Evolutionary conservation across 2,113 vertebrate genomes (phyloP).

Genomic region (Lipophrys pholis): DNA sequence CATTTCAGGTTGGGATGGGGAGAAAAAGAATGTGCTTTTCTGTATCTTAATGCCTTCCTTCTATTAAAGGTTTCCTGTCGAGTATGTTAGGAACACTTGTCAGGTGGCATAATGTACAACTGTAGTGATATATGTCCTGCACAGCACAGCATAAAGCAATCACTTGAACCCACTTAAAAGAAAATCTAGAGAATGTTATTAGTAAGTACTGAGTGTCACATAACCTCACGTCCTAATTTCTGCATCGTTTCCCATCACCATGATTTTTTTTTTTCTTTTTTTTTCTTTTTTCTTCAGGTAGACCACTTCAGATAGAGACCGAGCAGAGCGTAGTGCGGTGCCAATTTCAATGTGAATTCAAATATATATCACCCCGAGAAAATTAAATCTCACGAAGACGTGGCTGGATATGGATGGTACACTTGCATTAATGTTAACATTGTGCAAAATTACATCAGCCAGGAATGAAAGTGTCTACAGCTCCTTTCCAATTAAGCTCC

Average conservation of each 20-base stretch:
- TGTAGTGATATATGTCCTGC: not conserved
- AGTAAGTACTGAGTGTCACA: not conserved
- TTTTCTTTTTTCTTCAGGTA: conserved; percentile 2
- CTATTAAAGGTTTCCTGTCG: not conserved
- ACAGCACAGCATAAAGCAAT: not conserved
- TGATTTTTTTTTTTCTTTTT: conserved; percentile 21
- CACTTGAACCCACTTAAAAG: not conserved
- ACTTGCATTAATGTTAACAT: conserved; percentile 71
- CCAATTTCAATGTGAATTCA: conserved; percentile 28
- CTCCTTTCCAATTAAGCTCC: conserved; percentile 68
- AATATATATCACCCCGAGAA: conserved; percentile 52
- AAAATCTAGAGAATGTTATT: conserved; percentile 18
- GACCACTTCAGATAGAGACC: not conserved
- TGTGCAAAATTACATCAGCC: conserved; percentile 67
- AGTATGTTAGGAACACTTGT: conserved; percentile 7
- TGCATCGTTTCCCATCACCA: not conserved
- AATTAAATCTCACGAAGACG: conserved; percentile 63
- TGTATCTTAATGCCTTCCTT: conserved; percentile 3
- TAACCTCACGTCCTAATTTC: conserved; percentile 6
- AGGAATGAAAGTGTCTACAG: conserved; percentile 56
- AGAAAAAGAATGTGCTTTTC: not conserved
- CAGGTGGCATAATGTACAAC: not conserved
- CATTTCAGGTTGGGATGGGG: not conserved
- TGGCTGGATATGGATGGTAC: conserved; percentile 57
- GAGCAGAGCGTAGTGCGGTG: conserved; percentile 12